phyloP scores from a whole-genome alignment of 2,113 vertebrate species.

The Cyphomyrus plagiostoma region DNA sequence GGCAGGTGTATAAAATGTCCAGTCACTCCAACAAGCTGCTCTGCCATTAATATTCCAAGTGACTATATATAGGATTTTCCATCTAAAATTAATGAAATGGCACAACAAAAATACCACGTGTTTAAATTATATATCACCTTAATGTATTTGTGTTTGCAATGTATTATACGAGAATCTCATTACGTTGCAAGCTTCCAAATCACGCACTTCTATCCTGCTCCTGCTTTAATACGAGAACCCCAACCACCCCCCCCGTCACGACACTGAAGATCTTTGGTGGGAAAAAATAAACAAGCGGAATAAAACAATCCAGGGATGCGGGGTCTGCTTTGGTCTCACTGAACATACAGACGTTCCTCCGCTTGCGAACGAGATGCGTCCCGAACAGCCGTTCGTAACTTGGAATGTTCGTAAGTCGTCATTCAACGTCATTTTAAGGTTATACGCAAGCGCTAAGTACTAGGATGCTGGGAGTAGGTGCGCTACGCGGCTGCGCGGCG shows the following conservation, averaged over 20 bases:
- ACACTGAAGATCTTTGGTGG: neutral
- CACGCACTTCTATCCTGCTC: neutral
- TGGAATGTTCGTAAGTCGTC: too few species aligned
- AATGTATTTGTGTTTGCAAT: neutral
- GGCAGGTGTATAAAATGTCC: neutral
- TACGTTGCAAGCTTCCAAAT: neutral
- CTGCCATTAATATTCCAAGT: conserved; percentile 1
- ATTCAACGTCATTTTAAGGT: too few species aligned
- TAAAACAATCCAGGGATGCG: neutral
- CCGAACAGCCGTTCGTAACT: too few species aligned
- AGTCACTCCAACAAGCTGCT: neutral
- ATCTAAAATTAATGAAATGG: neutral
- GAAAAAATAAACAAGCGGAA: neutral
- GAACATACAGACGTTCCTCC: too few species aligned
- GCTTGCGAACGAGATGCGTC: too few species aligned
- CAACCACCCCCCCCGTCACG: neutral
- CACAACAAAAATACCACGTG: neutral
- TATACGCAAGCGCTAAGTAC: too few species aligned
- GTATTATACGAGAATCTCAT: neutral
- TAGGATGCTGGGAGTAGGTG: too few species aligned
- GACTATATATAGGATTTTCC: neutral
- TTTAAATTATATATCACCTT: neutral
- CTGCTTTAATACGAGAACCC: neutral
- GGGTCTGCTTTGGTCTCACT: neutral
- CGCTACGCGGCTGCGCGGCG: too few species aligned